Conservation (phyloP, 2,797 vertebrate species). For the Gallirallus australis region DNA sequence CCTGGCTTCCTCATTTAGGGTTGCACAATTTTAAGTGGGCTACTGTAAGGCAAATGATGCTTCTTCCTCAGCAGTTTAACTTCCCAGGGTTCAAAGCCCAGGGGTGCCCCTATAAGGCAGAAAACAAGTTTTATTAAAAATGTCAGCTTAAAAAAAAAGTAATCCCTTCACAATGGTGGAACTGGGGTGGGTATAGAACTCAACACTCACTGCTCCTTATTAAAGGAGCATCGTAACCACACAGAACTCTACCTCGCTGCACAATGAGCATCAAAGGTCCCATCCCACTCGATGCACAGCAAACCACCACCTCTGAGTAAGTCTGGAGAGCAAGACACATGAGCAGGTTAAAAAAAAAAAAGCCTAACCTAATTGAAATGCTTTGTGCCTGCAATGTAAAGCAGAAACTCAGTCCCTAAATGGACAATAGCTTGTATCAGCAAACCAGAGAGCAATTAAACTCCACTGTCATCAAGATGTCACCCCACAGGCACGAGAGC, state of each 20-base stretch:
- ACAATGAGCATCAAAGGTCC: not conserved
- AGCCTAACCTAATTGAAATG: not conserved
- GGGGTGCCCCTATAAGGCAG: not conserved
- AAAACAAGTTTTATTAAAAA: not conserved
- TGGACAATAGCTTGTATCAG: slow-evolving; percentile 37
- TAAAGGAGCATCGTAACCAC: rapidly evolving
- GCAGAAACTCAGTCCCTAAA: not conserved
- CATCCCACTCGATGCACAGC: rapidly evolving
- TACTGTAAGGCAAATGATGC: not conserved
- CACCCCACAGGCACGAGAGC: slow-evolving; percentile 49
- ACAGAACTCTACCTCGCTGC: not conserved
- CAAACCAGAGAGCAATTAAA: slow-evolving; percentile 50
- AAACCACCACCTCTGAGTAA: not conserved
- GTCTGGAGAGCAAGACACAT: not conserved
- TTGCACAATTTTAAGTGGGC: not conserved
- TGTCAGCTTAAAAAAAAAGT: not conserved
- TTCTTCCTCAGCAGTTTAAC: not conserved
- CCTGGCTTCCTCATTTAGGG: not conserved
- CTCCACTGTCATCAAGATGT: slow-evolving; percentile 49
- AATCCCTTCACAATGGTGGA: not conserved
- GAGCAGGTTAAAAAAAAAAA: not conserved
- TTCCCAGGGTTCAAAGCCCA: not conserved
- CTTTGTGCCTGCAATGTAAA: not conserved
- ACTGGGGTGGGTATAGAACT: not conserved
- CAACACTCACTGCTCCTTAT: not conserved